A percentile compares a stretch with the other conserved stretches of the same genome.
These are phyloP conservation scores for Baronia brevicornis DNA, from an alignment of 2,888 invertebrate genomes.

Conservation along the genomic window DNA sequence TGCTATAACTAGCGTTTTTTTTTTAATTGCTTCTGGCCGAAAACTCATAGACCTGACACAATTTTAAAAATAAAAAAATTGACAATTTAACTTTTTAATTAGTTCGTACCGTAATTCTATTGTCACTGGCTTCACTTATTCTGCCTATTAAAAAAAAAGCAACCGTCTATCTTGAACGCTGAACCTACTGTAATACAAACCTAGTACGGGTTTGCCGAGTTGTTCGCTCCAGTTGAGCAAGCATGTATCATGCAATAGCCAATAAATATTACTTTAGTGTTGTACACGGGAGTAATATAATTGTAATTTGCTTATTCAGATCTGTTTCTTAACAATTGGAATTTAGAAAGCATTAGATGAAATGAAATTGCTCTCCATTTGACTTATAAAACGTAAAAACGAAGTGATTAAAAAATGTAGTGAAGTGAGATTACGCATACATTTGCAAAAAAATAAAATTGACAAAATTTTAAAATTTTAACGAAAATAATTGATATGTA, in stretches of 20 bases:
- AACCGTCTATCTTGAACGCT: slow-evolving; percentile 55
- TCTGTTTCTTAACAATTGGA: slow-evolving; percentile 17
- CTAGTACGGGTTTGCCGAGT: slow-evolving; percentile 41
- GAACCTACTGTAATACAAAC: slow-evolving; percentile 45
- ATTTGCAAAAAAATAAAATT: too few relatives aligned
- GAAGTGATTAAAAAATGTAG: too few relatives aligned
- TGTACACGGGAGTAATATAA: slow-evolving; percentile 15
- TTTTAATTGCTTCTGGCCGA: slow-evolving; percentile 14
- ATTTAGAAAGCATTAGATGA: slow-evolving; percentile 22
- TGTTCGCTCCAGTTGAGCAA: slow-evolving; percentile 66
- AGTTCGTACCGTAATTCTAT: slow-evolving; percentile 23
- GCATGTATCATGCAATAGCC: slow-evolving; percentile 61
- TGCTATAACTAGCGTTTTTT: too few relatives aligned
- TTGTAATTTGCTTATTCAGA: slow-evolving; percentile 17
- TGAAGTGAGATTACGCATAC: too few relatives aligned
- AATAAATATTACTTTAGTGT: slow-evolving; percentile 29
- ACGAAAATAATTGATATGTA: too few relatives aligned
- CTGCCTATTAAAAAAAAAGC: slow-evolving; percentile 35
- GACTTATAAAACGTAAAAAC: too few relatives aligned
- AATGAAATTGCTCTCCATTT: slow-evolving; percentile 17
- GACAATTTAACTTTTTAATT: slow-evolving; percentile 9
- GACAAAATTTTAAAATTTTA: too few relatives aligned
- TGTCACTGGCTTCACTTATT: slow-evolving; percentile 18
- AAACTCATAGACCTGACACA: neutral
- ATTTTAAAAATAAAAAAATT: slow-evolving; percentile 5